Base-by-base conservation (phyloP, 1,140 invertebrate genomes). In the Euura lappo region DNA sequence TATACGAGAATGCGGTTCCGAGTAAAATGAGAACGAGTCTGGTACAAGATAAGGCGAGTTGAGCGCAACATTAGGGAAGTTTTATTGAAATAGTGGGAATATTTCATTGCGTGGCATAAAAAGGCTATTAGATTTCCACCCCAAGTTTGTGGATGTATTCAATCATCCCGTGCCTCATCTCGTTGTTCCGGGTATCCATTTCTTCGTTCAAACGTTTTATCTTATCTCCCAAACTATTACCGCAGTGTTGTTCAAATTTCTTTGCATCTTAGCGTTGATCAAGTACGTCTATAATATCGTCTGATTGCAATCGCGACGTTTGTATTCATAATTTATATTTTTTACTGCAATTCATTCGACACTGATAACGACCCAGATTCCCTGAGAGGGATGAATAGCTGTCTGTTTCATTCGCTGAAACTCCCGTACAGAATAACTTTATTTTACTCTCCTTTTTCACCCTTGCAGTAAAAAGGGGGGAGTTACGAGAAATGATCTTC, bases 31-130 rank as follows among this genome's bases (percentile, higher is more conserved):
- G 28, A 28, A 28, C 28, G 28, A 28, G 28, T 28, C 28, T 28
- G 28, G 28, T 28, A 28, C 28, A 28, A 28, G 28, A 28, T n/a
- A n/a, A 60, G 10, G 13, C 10, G 51, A n/a, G 3, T 60, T n/a
- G 51, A 60, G 51, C 51, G 13, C 13, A n/a, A 6, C 51, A 60
- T 60, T 60, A 60, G 8, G 51, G 51, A n/a, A 60, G 51, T 60
- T 60, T 60, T 60, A 60, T 60, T 60, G 51, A 60, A 60, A 60
- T 60, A 60, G 6, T 60, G 51, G 51, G 51, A 60, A 60, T 60
- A 60, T 60, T 60, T 60, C 51, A 60, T 60, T 60, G 51, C 51
- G 10, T 6, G 51, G 51, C 51, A n/a, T 60, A 60, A 60, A 60
- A 60, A 60, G 51, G 51, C 51, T 60, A 60, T 60, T 60, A 60